A percentile compares a stretch with the other conserved stretches of the same genome.
Evolutionary conservation across 37 sponge, comb jelly and placozoan genomes (phyloP).

Genomic region (Aphrocallistes beatrix): DNA sequence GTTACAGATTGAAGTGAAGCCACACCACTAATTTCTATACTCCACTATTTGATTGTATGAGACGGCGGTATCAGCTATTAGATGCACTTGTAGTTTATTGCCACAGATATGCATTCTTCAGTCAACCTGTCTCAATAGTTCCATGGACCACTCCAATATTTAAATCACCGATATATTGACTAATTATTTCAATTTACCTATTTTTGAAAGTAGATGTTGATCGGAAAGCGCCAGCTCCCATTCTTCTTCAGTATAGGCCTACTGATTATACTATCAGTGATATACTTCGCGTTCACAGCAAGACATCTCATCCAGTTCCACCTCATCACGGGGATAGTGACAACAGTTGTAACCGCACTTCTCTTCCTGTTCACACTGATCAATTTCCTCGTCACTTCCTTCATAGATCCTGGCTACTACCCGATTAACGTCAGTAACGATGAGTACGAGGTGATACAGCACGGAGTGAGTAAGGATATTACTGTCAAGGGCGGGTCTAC

Average conservation of each 20-base stretch:
- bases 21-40: too few species aligned
- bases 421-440: not conserved
- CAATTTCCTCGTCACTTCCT: constrained; percentile 1
- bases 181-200: too few species aligned
- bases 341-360: not conserved
- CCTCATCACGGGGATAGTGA: not conserved
- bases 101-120: too few species aligned
- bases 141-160: too few species aligned
- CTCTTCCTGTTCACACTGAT: not conserved
- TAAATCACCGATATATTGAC: too few species aligned
- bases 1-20: too few species aligned
- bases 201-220: too few species aligned
- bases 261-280: not conserved
- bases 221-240: not conserved
- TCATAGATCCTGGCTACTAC: not conserved
- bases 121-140: too few species aligned
- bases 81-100: too few species aligned
- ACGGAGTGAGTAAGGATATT: not conserved
- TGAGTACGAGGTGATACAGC: constrained; percentile 10
- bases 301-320: not conserved
- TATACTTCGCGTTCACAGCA: not conserved
- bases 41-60: too few species aligned
- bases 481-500: not conserved
- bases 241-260: not conserved
- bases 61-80: too few species aligned